Base-by-base conservation (phyloP, 2,113 vertebrate genomes). In the Conger conger region DNA sequence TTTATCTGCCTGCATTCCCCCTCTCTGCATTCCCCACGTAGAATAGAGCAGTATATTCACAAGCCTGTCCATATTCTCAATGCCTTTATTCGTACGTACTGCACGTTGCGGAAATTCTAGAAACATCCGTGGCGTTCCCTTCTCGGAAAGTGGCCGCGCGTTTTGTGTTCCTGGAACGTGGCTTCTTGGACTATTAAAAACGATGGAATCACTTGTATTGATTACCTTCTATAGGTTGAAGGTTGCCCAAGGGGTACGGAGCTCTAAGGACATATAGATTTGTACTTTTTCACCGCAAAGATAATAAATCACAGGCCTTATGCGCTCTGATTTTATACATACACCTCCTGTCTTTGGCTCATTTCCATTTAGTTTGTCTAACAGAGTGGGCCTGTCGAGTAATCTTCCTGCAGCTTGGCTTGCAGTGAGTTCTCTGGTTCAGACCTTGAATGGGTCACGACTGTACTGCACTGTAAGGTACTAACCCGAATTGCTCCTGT, bases 151-250 rank as follows among this genome's bases (percentile, higher is more conserved):
- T 73, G 33, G 68, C 68, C 27, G 15, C 33, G 68, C 33, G 5
- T n/a, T 13, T 53, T 13, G 8, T 73, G n/a, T 73, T 73, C 23
- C 68, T 73, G 68, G 68, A 73, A 33, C 11, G n/a, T 30, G n/a
- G 37, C 7, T 80, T 77, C 84, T n/a, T 42, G 78, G 81, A 42
- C 45, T 27, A 82, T 88, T 85, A 82, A 82, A 54, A 89, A 18
- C 84, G 80, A 42, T 83, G 18, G 86, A 63, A 36, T 81, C 87
- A 86, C 89, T 90, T 90, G 83, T 78, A 86, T 87, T 91, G 87
- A 89, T 53, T 89, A 86, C 9, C 68, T 73, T 73, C 68, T 73
- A 30, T 73, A 89, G 83, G 84, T 76, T 84, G 76, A 53, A 86
- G 77, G 80, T 82, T 84, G 82, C 86, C 86, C 60, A 35, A 17